phyloP scores from a whole-genome alignment of 2,797 vertebrate genomes.

The Pyrrhura leucotis region DNA sequence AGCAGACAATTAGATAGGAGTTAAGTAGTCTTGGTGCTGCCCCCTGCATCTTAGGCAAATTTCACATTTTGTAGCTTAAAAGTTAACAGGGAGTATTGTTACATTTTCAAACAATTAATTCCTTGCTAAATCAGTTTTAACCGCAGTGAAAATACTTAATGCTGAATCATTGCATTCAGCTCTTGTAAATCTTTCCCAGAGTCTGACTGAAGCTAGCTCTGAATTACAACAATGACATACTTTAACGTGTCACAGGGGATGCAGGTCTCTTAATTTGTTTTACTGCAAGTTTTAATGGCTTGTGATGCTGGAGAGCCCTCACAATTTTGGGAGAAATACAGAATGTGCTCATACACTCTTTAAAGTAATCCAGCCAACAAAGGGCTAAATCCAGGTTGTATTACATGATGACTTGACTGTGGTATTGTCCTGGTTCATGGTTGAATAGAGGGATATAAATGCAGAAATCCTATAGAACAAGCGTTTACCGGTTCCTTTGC shows the following conservation, averaged over 20 bases:
- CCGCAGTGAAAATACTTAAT: background rate
- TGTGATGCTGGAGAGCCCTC: background rate
- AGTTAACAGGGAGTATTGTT: rapidly evolving
- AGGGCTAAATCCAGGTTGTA: background rate
- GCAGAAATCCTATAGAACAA: background rate
- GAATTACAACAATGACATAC: background rate
- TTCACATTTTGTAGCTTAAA: background rate
- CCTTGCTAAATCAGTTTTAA: background rate
- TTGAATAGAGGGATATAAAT: background rate
- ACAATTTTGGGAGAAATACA: background rate
- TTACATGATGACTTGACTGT: background rate
- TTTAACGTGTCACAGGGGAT: background rate
- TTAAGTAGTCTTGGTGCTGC: background rate
- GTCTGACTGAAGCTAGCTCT: background rate
- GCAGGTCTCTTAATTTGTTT: background rate
- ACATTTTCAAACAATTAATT: background rate
- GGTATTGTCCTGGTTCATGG: background rate
- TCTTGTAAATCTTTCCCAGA: background rate
- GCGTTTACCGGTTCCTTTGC: background rate
- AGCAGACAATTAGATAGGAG: background rate
- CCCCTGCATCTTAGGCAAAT: background rate
- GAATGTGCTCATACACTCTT: rapidly evolving
- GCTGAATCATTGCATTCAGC: background rate
- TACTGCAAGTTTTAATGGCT: background rate
- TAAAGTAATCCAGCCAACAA: background rate